Evolutionary conservation across 2,797 vertebrate genomes (phyloP).

Genomic region (Microcaecilia unicolor): DNA sequence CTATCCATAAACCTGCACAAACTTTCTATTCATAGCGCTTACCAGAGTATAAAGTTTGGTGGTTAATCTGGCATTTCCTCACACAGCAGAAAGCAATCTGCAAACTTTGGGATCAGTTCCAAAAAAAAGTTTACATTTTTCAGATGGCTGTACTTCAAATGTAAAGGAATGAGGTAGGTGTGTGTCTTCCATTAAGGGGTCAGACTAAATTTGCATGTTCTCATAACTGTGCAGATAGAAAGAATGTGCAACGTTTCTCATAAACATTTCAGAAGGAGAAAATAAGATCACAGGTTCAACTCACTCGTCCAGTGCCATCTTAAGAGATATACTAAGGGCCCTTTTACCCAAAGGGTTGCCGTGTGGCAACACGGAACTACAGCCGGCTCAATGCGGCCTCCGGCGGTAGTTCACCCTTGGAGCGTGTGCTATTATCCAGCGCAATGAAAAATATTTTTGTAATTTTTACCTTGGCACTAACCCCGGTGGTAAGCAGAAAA

Average conservation of each 20-base stretch:
- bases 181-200: slow-evolving; percentile 46
- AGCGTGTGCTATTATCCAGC: too few species aligned
- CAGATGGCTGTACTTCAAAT: slow-evolving; percentile 45
- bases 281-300: slow-evolving; percentile 15
- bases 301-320: slow-evolving; percentile 44
- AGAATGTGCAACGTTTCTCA: slow-evolving; percentile 60
- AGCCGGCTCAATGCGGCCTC: too few species aligned
- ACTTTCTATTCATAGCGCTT: slow-evolving; percentile 69
- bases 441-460: too few species aligned
- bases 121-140: slow-evolving; percentile 58
- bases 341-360: too few species aligned
- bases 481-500: too few species aligned
- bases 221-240: slow-evolving; percentile 33
- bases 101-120: slow-evolving; percentile 53
- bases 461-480: too few species aligned
- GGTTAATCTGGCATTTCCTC: slow-evolving; percentile 54
- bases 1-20: slow-evolving; percentile 63
- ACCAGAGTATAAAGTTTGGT: slow-evolving; percentile 46
- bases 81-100: slow-evolving; percentile 52
- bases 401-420: too few species aligned
- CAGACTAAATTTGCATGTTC: slow-evolving; percentile 49
- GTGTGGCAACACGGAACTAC: too few species aligned
- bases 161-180: slow-evolving; percentile 59
- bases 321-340: too few species aligned
- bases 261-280: slow-evolving; percentile 61